Percentiles rank a stretch among this genome's conserved stretches.
These are phyloP conservation scores for Andinoacara biseriatus DNA, from an alignment of 2,113 vertebrate species.

Conservation along the genomic window DNA sequence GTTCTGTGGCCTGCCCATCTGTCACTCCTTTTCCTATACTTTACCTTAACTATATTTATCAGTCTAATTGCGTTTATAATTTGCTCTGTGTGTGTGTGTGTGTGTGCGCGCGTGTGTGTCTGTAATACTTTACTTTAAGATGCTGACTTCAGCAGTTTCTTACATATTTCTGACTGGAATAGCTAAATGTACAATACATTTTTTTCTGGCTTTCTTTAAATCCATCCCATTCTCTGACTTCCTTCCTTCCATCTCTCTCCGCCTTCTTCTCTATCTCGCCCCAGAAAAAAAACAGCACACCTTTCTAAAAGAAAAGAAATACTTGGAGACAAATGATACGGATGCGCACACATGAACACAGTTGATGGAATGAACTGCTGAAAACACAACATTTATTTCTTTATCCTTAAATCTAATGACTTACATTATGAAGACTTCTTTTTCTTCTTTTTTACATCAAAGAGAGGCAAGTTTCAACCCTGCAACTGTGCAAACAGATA, in stretches of 20 bases:
- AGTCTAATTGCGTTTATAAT: conserved; percentile 46
- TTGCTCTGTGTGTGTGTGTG: neutral
- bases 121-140: neutral
- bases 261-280: neutral
- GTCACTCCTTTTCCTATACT: conserved; percentile 1
- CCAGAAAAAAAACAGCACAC: neutral
- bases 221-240: neutral
- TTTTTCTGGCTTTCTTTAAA: neutral
- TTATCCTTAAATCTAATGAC: neutral
- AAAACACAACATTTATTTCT: neutral
- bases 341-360: neutral
- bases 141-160: conserved; percentile 29
- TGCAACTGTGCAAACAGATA: neutral
- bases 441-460: neutral
- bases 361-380: too few relatives aligned
- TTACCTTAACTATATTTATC: neutral
- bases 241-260: neutral
- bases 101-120: neutral
- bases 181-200: conserved; percentile 27
- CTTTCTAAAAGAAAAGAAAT: neutral
- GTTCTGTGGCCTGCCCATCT: conserved; percentile 17
- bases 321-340: neutral
- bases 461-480: neutral
- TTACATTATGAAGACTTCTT: neutral
- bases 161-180: conserved; percentile 40